These are phyloP conservation scores for Littorina saxatilis DNA, from an alignment of 1,140 invertebrate species.

Conservation along the genomic window DNA sequence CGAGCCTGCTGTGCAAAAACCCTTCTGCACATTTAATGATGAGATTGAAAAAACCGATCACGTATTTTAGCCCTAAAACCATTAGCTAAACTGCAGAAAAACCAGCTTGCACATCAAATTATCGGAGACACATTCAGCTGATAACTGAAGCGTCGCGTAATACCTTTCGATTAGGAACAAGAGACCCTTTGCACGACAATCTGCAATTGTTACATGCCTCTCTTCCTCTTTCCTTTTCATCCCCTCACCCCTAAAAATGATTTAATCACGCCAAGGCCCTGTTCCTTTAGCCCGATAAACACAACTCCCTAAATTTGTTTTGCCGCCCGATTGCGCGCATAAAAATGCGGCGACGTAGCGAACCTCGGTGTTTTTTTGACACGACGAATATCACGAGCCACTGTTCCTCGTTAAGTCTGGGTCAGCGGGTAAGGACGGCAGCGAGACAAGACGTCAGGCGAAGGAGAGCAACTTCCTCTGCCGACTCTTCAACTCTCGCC, in stretches of 20 bases:
- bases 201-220: neutral
- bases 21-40: too few species aligned
- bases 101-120: neutral
- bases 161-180: neutral
- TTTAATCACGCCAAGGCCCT: constrained; percentile 11
- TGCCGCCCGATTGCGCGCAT: neutral
- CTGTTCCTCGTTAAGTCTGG: constrained; percentile 5
- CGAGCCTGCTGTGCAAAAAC: too few species aligned
- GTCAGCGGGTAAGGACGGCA: neutral
- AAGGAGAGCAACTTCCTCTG: neutral
- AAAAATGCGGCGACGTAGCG: neutral
- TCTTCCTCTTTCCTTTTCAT: neutral
- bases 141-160: neutral
- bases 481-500: neutral
- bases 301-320: neutral
- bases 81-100: too few species aligned
- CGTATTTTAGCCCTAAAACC: too few species aligned
- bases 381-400: neutral
- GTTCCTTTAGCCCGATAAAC: constrained; percentile 22
- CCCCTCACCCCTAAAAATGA: neutral
- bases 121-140: neutral
- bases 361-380: neutral
- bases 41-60: too few species aligned
- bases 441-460: neutral
- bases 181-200: constrained; percentile 14